Base-by-base conservation (phyloP, 2,888 invertebrate genomes). In the Philonicus albiceps region DNA sequence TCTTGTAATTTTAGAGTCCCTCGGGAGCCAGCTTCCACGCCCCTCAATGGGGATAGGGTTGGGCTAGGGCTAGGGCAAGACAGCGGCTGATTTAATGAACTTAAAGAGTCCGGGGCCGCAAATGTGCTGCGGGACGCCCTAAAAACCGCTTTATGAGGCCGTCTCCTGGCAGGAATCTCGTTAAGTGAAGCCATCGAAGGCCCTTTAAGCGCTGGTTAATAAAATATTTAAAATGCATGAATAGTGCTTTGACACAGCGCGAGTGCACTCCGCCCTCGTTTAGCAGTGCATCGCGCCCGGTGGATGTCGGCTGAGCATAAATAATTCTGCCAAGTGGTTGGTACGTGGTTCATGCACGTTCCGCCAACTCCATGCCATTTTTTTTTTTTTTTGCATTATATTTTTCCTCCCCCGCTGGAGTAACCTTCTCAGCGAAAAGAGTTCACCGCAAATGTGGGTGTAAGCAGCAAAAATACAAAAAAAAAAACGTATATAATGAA, bases 171-270 rank as follows among this genome's bases (percentile, higher is more conserved):
- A 76, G 40, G 40, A 40, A 22, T 43, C 76, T 40, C 76, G 76
- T 37, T 40, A 76, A 76, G 40, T 40, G 40, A 76, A 22, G 40
- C 76, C 22, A 78, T 78, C 37, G 49, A 49, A 78, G 27, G 49
- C 49, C 43, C 30, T 43, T 78, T 78, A 78, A 49, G 22, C 49
- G 43, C 43, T 6, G 19, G 49, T 78, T 78, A 78, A 78, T 78
- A 78, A 78, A 78, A 78, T 78, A 78, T 78, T 78, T 78, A 78
- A 78, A 78, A 78, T 78, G 43, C 78, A 43, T 78, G 78, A 78
- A 78, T 30, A 43, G 49, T 49, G 49, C 78, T 78, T 78, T 78
- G 78, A 78, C 78, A 43, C 43, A 78, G 49, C 22, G 27, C 11
- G 27, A 49, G 49, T 27, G 49, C 49, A 78, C 78, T 43, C 37